phyloP scores from a whole-genome alignment of 2,113 vertebrate genomes.

The Arothron firmamentum region DNA sequence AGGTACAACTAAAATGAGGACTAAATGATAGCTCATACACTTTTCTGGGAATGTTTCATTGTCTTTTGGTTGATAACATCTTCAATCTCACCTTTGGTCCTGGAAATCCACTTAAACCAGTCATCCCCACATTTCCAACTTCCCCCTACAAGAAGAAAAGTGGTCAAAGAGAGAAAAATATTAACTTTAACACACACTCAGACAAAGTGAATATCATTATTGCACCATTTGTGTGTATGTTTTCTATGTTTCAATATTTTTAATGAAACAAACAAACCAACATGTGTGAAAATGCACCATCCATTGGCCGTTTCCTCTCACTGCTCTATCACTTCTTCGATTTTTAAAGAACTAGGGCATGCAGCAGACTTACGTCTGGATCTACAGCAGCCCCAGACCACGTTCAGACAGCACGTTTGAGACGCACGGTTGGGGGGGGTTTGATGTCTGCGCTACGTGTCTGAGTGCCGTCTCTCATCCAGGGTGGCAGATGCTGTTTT shows the following conservation, averaged over 20 bases:
- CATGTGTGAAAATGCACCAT: too few species aligned
- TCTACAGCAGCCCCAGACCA: constrained; percentile 19
- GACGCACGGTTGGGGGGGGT: constrained; percentile 27
- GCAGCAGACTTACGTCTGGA: constrained; percentile 22
- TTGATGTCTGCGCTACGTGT: constrained; percentile 32
- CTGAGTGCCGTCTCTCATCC: constrained; percentile 45
- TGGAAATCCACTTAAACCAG: constrained; percentile 90
- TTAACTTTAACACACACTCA: neutral
- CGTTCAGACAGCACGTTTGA: constrained; percentile 12
- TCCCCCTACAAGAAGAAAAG: constrained; percentile 81
- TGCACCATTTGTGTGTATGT: neutral
- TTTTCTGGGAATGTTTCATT: too few species aligned
- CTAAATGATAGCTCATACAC: too few species aligned
- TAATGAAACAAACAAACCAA: too few species aligned
- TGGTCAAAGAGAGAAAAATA: constrained; percentile 7
- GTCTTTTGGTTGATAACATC: neutral
- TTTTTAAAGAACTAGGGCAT: constrained; percentile 23
- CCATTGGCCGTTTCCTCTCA: too few species aligned
- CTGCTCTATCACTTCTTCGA: neutral
- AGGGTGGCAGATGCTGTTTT: constrained; percentile 53
- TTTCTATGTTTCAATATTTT: constrained; percentile 1
- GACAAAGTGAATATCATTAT: neutral
- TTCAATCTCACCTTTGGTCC: constrained; percentile 84
- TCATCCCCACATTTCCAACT: constrained; percentile 82
- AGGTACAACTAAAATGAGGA: too few species aligned